Conservation (phyloP, 2,113 vertebrate species). For the Nothobranchius furzeri region DNA sequence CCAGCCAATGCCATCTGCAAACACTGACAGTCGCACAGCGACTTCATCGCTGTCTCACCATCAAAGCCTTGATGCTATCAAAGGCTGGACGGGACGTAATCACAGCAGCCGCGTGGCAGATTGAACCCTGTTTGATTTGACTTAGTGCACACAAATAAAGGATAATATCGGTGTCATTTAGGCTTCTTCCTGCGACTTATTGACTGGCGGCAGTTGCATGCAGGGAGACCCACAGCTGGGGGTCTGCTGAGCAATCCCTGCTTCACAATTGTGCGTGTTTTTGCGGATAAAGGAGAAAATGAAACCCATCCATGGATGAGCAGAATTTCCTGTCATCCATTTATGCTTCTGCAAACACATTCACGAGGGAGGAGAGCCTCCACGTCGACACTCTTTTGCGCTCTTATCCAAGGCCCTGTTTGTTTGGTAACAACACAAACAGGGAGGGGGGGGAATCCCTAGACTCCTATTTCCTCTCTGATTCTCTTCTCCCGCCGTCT, state of each 20-base stretch:
- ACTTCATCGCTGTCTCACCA: slow-evolving; percentile 66
- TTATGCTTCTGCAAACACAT: slow-evolving; percentile 46
- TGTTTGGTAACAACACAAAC: slow-evolving; percentile 87
- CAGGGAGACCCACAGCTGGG: slow-evolving; percentile 59
- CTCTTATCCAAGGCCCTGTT: slow-evolving; percentile 57
- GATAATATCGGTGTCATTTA: slow-evolving; percentile 75
- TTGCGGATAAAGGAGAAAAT: slow-evolving; percentile 46
- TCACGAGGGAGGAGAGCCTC: slow-evolving; percentile 14
- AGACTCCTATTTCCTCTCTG: slow-evolving; percentile 82
- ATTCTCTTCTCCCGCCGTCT: slow-evolving; percentile 81
- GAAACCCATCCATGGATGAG: slow-evolving; percentile 50
- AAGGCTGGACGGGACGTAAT: slow-evolving; percentile 69
- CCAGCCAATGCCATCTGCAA: slow-evolving; percentile 76
- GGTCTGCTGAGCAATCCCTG: slow-evolving; percentile 68
- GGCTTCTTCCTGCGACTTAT: slow-evolving; percentile 70
- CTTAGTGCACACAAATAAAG: slow-evolving; percentile 74
- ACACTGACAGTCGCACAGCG: slow-evolving; percentile 67
- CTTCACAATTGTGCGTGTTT: slow-evolving; percentile 49
- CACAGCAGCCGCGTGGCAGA: slow-evolving; percentile 66
- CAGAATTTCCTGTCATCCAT: slow-evolving; percentile 40
- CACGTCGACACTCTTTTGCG: slow-evolving; percentile 53
- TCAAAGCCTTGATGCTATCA: slow-evolving; percentile 70
- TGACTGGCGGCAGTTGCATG: slow-evolving; percentile 62
- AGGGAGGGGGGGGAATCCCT: slow-evolving; percentile 78
- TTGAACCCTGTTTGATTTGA: slow-evolving; percentile 75